Evolutionary conservation across 2,113 vertebrate species (phyloP), one percentile per base, ranked within the genome.

Genomic region (Centropus bengalensis): DNA sequence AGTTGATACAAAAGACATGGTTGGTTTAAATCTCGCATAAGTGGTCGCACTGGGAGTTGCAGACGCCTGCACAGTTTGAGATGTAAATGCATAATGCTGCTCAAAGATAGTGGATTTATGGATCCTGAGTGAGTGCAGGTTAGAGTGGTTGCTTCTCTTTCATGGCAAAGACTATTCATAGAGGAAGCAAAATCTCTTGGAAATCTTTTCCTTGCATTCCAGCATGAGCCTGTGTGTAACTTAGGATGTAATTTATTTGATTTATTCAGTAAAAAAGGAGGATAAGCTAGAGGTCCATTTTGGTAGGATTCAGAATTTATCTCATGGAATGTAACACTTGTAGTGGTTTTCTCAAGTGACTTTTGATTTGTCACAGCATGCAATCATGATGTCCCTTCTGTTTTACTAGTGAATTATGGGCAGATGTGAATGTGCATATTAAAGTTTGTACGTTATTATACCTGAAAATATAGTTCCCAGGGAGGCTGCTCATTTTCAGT

Each of bases 391-490:
- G 52, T 89, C 63, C 33, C 33, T 86, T 89, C 52, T 86, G 59
- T 62, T 55, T 89, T 80, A n/a, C n/a, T 56, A 4, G 51, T 74
- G 60, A 93, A 47, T 80, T 67, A 51, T 55, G 33, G 42, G 47
- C 30, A 58, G 69, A 91, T 66, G 7, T 51, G 70, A 82, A 69
- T 3, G 13, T 80, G 26, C 17, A 1, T 69, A 42, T 70, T 82
- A 49, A 63, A 74, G 22, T 64, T 69, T 76, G 58, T 63, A 14
- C 63, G 45, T 82, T 87, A 24, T 55, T 93, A 54, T 66, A 77
- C 33, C 81, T 77, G 45, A 82, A 92, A 94, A 89, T 74, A 55
- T 6, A 92, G 74, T 75, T 96, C 77, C 77, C 42, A 23, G 47
- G 73, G 66, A 86, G 44, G 27, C 1, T 63, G 70, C 63, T 91